Evolutionary conservation across 1,140 invertebrate genomes (phyloP).

Genomic region (Hormaphis cornu): DNA sequence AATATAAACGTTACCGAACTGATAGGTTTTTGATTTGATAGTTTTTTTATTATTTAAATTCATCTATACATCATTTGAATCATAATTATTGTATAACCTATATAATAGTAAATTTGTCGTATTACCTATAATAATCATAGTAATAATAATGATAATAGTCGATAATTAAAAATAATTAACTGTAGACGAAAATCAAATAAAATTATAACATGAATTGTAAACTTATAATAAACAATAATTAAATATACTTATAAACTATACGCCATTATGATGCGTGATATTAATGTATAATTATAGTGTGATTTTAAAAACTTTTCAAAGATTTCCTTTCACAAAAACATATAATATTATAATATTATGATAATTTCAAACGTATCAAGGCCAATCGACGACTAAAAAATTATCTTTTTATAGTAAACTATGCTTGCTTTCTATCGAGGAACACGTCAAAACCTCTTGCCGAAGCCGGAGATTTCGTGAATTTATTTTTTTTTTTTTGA

Average conservation of each 20-base stretch:
- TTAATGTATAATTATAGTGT: neutral
- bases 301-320: neutral
- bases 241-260: conserved; percentile 4
- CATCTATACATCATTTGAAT: conserved; percentile 12
- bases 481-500: too few relatives aligned
- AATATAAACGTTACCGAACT: too few relatives aligned
- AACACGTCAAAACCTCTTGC: too few relatives aligned
- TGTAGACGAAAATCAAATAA: conserved; percentile 3
- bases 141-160: too few relatives aligned
- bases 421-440: too few relatives aligned
- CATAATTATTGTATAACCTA: neutral
- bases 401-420: neutral
- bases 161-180: conserved; percentile 2
- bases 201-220: neutral
- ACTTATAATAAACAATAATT: neutral
- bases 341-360: neutral
- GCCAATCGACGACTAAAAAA: neutral
- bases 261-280: neutral
- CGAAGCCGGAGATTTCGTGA: too few relatives aligned
- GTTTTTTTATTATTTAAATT: conserved; percentile 22
- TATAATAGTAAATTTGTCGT: conserved; percentile 8
- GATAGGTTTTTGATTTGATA: neutral
- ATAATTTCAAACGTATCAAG: too few relatives aligned
- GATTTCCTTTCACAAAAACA: neutral
- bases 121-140: neutral